Evolutionary conservation across 2,113 vertebrate species (phyloP), one percentile per base, ranked within the genome.

Genomic region (Anoplopoma fimbria): DNA sequence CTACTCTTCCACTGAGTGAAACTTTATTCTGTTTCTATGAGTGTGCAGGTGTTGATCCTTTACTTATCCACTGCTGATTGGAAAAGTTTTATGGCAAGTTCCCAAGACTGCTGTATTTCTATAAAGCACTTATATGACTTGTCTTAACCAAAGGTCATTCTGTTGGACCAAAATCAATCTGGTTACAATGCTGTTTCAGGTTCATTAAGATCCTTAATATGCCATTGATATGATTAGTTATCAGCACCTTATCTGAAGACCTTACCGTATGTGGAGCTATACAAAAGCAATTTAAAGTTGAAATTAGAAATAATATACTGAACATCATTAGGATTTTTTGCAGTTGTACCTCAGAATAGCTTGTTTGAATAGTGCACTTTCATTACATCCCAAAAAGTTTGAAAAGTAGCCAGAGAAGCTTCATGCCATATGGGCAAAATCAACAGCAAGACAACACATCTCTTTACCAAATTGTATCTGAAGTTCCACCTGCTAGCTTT

Each of bases 81-180:
- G 60, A 36, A 75, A 77, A 38, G 60, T 84, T 86, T 58, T 29
- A 74, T 38, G 27, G 47, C 33, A 3, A 49, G 55, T 72, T 73
- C 31, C 31, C 25, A 6, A 61, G n/a, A 47, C 25, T 4, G 21
- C 45, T 64, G 40, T 17, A 64, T 14, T 64, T 63, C 63, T n/a
- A 42, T 17, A 29, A 19, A 61, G 27, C 9, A 21, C 31, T 75
- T 10, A n/a, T 36, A 29, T 27, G 4, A 6, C 13, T 45, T 31
- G 31, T n/a, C 23, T 45, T 3, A 23, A 36, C 8, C 13, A 33
- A 74, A 33, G 9, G 13, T 34, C 34, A 25, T 63, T 62, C n/a
- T 29, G 4, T 49, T 12, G 1, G 42, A 34, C 42, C 29, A 49
- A 47, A 57, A 58, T 15, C 14, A n/a, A 0, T 47, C 7, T 2